phyloP scores from a whole-genome alignment of 2,797 vertebrate genomes.

The Valencia hispanica region DNA sequence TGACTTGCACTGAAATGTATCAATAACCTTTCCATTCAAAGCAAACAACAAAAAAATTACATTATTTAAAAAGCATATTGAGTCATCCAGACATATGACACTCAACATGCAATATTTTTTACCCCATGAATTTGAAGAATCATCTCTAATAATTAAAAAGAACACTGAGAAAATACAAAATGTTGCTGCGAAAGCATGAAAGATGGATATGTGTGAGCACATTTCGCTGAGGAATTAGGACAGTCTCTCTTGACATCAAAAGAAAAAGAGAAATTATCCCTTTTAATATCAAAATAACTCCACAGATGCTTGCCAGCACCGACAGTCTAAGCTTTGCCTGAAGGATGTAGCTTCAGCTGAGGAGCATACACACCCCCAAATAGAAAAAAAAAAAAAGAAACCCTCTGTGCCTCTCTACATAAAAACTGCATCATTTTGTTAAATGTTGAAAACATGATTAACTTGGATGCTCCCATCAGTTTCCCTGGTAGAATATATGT shows the following conservation, averaged over 20 bases:
- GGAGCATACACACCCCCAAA: slow-evolving; percentile 44
- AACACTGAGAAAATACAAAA: background rate
- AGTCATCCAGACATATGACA: background rate
- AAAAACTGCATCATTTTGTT: slow-evolving; percentile 14
- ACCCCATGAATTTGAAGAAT: background rate
- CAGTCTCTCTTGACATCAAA: slow-evolving; percentile 12
- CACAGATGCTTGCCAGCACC: slow-evolving; percentile 55
- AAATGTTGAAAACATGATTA: background rate
- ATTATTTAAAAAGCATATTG: background rate
- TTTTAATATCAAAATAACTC: slow-evolving; percentile 56
- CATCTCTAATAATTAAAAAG: background rate
- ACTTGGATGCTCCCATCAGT: slow-evolving; percentile 5
- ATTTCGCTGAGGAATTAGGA: slow-evolving; percentile 17
- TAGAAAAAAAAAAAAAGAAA: slow-evolving; percentile 13
- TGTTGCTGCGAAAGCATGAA: background rate
- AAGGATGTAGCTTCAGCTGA: slow-evolving; percentile 41
- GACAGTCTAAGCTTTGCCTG: slow-evolving; percentile 58
- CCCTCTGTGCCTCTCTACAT: slow-evolving; percentile 18
- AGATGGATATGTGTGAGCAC: background rate
- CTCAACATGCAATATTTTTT: background rate
- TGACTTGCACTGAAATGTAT: background rate
- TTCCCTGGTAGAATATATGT: slow-evolving; percentile 19
- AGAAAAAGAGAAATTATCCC: slow-evolving; percentile 34
- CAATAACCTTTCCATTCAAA: background rate
- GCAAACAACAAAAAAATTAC: background rate